phyloP scores from a whole-genome alignment of 2,113 vertebrate species.

The Chiloscyllium plagiosum region DNA sequence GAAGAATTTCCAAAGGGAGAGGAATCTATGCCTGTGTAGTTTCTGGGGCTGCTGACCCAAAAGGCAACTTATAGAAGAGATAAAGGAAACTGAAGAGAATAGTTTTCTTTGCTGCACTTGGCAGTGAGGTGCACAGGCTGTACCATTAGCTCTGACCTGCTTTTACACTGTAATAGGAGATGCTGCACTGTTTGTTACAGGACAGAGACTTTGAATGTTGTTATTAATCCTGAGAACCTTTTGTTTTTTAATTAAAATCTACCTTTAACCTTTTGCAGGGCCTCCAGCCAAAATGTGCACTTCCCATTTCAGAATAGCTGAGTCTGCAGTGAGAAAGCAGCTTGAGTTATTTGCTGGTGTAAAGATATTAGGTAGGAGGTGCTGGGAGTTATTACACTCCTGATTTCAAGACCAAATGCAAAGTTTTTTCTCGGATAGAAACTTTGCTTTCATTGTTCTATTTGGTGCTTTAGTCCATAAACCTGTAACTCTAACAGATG shows the following conservation, averaged over 20 bases:
- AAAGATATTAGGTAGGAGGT: background rate
- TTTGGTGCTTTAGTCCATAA: background rate
- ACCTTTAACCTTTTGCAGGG: background rate
- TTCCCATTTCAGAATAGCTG: background rate
- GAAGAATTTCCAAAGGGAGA: background rate
- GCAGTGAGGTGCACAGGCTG: background rate
- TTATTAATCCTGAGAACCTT: background rate
- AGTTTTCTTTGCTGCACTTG: background rate
- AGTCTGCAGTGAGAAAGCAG: background rate
- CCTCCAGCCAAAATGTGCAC: background rate
- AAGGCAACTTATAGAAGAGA: background rate
- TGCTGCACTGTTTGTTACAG: background rate
- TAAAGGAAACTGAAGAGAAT: background rate
- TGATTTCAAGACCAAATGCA: background rate
- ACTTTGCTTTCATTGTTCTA: background rate
- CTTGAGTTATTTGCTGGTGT: background rate
- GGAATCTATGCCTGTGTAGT: background rate
- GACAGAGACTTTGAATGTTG: background rate
- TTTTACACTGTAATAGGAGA: background rate
- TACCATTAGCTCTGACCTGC: background rate
- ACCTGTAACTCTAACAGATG: background rate
- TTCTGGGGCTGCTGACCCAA: background rate
- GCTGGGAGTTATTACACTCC: background rate
- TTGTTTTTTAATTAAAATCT: background rate
- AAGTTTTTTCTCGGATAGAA: background rate